Evolutionary conservation across 1,140 invertebrate species (phyloP), one percentile per base, ranked within the genome.

Genomic region (Cotesia glomerata): DNA sequence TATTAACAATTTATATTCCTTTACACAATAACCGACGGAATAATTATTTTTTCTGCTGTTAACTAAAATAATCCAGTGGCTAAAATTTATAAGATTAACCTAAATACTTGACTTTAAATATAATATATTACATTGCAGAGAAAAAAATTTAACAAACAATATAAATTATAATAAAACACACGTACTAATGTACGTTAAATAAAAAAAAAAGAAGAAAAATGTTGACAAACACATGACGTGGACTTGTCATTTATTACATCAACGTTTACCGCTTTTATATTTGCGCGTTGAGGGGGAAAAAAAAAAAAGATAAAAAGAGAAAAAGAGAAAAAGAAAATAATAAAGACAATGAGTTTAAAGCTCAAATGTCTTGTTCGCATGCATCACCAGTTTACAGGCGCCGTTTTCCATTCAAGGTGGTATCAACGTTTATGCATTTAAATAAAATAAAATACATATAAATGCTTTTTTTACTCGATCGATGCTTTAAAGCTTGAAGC

Each of bases 291-390:
- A 14, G 26, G 11, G 9, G 7, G n/a, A 69, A 13, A 26, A 9
- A 45, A 39, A 35, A 69, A 26, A 26, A 26, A 26, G 26, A 26
- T 26, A 26, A 26, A 26, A 26, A 26, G 26, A 26, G 59, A 35
- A 2, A 59, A 5, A 56, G 26, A 26, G 26, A 26, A 1, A 26
- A 2, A 26, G 1, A 26, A 26, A 26, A 26, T 26, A 26, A 26
- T 26, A 26, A 9, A 56, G 52, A 51, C 68, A 69, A 68, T 56
- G 52, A 62, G 68, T 58, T 61, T 69, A 61, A 69, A 45, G 39
- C 39, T 58, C 68, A 69, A 69, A 69, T 69, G 68, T 69, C 54
- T 61, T 61, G 34, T 69, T 69, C 34, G 68, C 68, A 69, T 69
- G 68, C 58, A 13, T 35, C 54, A 61, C 32, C 14, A 9, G 68